These are phyloP conservation scores for Gallinago stenura DNA, from an alignment of 2,797 vertebrate species.

Conservation along the genomic window DNA sequence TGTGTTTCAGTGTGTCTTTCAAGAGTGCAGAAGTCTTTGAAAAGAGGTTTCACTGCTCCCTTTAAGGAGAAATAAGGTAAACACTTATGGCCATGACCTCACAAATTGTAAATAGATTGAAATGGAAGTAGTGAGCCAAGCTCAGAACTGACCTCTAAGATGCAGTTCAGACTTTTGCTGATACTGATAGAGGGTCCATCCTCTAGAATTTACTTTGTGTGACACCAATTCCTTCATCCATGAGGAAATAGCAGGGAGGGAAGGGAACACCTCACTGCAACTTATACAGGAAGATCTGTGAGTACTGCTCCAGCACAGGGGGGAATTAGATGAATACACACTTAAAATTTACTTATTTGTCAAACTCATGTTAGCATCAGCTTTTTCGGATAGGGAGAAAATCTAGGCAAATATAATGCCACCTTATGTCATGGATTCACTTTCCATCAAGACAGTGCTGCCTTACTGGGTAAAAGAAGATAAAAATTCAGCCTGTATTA, in stretches of 20 bases:
- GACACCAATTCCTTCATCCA: not conserved
- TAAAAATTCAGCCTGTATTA: not conserved
- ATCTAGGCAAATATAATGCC: not conserved
- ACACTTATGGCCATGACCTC: not conserved
- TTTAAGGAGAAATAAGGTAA: not conserved
- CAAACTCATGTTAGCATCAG: not conserved
- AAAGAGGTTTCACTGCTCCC: not conserved
- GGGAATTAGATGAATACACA: not conserved
- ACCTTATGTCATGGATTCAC: not conserved
- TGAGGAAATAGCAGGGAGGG: not conserved
- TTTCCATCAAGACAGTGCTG: not conserved
- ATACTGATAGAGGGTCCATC: not conserved
- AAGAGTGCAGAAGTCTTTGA: not conserved
- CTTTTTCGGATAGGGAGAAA: not conserved
- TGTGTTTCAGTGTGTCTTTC: not conserved
- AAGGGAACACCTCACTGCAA: not conserved
- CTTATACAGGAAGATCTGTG: not conserved
- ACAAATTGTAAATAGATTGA: constrained; percentile 6
- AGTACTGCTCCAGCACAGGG: not conserved
- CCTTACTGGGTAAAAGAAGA: not conserved
- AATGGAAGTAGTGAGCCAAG: not conserved
- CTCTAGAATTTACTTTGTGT: not conserved
- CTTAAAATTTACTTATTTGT: not conserved
- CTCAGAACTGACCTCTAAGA: not conserved
- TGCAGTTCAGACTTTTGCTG: not conserved